Base-by-base conservation (phyloP, 2,113 vertebrate species). In the Psittacula cyanocephala region DNA sequence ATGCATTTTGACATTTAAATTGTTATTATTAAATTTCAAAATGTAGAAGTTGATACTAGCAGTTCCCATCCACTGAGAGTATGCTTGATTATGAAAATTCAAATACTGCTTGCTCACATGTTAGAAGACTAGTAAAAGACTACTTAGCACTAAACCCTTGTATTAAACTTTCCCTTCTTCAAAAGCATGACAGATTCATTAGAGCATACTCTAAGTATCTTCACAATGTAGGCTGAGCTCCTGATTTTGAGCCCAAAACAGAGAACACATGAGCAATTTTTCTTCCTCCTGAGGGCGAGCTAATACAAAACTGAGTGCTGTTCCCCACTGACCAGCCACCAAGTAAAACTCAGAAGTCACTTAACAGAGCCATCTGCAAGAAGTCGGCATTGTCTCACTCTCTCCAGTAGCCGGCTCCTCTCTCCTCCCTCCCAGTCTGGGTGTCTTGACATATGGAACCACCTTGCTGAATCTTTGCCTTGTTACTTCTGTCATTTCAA, bases 371-470 rank as follows among this genome's bases (percentile, higher is more conserved):
- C 33, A 47, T 6, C 17, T 46, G 29, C 27, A 22, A 41, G 22
- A 17, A 27, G 47, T 23, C 62, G n/a, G 22, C 4, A 1, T 4
- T 19, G 35, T 9, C 25, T 44, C 47, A 15, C 27, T 59, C 2
- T 11, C 11, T 11, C 13, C 37, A 64, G 33, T 4, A 43, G 31
- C 6, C 4, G 33, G 10, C 23, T 39, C 43, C 29, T 75, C 53
- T 29, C 44, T 37, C 35, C 23, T 64, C 27, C 20, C 22, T 50
- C 44, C 16, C 28, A 3, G 4, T 29, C 50, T 44, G 15, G 2
- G 3, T 5, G 4, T 14, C 43, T 18, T 59, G 31, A 88, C 6
- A 29, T 4, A 46, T 0, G 0, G 15, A 49, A 91, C 16, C 35
- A 64, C 55, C 46, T 68, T 28, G 43, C 12, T 1, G 2, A 80